Evolutionary conservation across 1,140 invertebrate genomes (phyloP), one percentile per base, ranked within the genome.

Genomic region (Lordiphosa collinella): DNA sequence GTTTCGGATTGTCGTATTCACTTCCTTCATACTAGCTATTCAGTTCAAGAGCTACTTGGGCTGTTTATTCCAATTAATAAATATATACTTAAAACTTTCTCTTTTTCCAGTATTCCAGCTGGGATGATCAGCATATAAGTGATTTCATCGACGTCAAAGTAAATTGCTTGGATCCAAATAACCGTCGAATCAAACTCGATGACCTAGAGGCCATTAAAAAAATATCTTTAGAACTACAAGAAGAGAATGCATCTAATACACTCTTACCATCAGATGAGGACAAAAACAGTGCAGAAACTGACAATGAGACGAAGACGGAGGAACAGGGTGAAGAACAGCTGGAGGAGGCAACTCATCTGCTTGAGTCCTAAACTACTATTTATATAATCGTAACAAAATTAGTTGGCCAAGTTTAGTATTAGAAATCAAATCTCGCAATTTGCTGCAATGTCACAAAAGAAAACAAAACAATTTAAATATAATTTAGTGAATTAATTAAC

Each of bases 121-220:
- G 87, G 67, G 87, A 88, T 74, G 87, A 88, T 8, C 68, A 87
- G 52, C 67, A 86, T 4, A 51, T 69, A 10, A 53, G 43, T 12
- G 87, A 88, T 44, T 88, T 87, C 35, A 48, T 85, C 22, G 62
- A 64, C 9, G 59, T 88, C 6, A 85, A 82, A 38, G 87, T 73
- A 4, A 88, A 75, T 41, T 86, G 76, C 18, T 37, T 87, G 60
- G 87, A 88, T 61, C 57, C 76, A 6, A 88, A 86, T 29, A 86
- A 87, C 14, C 58, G 87, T 22, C 79, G 87, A 7, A 73, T 88
- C 0, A 69, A 82, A 50, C 46, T 88, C 4, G 57, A 59, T 14
- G 69, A 88, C 41, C 18, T 82, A 1, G 58, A 64, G 34, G 69
- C 60, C 11, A 38, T 88, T 2, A 61, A 68, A 16, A 68, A 73